These are phyloP conservation scores for Disparrhopalites patrizii DNA, from an alignment of 2,888 invertebrate genomes.

Conservation along the genomic window DNA sequence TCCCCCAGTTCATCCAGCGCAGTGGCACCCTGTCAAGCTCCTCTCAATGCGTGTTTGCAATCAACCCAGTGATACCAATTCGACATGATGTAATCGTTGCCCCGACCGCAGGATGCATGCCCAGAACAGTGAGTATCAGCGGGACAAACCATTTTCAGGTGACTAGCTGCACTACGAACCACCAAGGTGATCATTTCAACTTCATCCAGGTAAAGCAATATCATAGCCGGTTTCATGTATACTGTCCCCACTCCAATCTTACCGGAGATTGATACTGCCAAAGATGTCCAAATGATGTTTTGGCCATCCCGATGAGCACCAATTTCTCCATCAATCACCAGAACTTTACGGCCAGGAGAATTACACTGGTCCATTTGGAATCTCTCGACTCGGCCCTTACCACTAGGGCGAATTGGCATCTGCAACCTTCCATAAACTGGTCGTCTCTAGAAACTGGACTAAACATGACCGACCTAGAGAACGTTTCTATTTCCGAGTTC, in stretches of 20 bases:
- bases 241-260: conserved; percentile 24
- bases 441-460: not conserved
- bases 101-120: conserved; percentile 17
- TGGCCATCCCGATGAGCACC: conserved; percentile 20
- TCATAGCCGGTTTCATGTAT: conserved; percentile 12
- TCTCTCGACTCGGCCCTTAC: conserved; percentile 20
- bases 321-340: conserved; percentile 28
- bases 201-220: conserved; percentile 31
- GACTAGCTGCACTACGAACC: not conserved
- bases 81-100: conserved; percentile 3
- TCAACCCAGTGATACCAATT: not conserved
- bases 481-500: not conserved
- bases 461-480: not conserved
- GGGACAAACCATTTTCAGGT: conserved; percentile 10
- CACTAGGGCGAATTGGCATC: conserved; percentile 25
- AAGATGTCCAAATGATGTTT: conserved; percentile 27
- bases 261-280: conserved; percentile 3
- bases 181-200: conserved; percentile 1
- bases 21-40: conserved; percentile 10
- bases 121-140: not conserved
- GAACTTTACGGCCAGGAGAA: conserved; percentile 6
- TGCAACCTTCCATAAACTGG: conserved; percentile 23
- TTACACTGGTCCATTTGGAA: conserved; percentile 11
- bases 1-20: not conserved
- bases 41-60: conserved; percentile 10